Evolutionary conservation across 2,888 invertebrate species (phyloP).

Genomic region (Acanthopleura granulata): DNA sequence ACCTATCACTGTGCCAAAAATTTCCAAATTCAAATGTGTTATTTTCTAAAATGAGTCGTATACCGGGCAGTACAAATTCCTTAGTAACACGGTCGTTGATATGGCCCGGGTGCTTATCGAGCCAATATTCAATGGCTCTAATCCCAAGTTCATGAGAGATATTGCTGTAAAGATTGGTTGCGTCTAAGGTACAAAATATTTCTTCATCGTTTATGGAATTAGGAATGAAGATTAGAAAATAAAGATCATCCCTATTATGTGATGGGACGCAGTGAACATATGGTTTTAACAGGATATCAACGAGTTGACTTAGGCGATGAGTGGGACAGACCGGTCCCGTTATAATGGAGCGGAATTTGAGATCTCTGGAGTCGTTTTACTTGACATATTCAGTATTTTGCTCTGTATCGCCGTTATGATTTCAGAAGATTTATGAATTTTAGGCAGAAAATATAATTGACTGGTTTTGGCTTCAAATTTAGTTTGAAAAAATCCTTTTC

Average conservation of each 20-base stretch:
- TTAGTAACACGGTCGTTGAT: constrained; percentile 11
- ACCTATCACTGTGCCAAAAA: constrained; percentile 31
- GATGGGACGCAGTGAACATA: neutral
- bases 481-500: no score
- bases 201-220: neutral
- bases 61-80: constrained; percentile 22
- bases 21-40: constrained; percentile 27
- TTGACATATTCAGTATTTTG: neutral
- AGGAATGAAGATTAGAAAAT: neutral
- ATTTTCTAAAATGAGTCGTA: constrained; percentile 25
- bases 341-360: neutral
- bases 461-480: neutral
- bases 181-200: constrained; percentile 24
- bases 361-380: neutral
- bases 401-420: neutral
- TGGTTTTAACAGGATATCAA: neutral
- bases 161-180: constrained; percentile 24
- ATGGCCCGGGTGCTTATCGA: constrained; percentile 17
- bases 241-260: neutral
- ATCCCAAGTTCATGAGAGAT: constrained; percentile 26
- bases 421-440: neutral
- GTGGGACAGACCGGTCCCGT: neutral
- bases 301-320: neutral
- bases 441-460: neutral
- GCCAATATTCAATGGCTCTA: constrained; percentile 23